phyloP scores from a whole-genome alignment of 2,797 vertebrate species.

The Gymnothorax javanicus region DNA sequence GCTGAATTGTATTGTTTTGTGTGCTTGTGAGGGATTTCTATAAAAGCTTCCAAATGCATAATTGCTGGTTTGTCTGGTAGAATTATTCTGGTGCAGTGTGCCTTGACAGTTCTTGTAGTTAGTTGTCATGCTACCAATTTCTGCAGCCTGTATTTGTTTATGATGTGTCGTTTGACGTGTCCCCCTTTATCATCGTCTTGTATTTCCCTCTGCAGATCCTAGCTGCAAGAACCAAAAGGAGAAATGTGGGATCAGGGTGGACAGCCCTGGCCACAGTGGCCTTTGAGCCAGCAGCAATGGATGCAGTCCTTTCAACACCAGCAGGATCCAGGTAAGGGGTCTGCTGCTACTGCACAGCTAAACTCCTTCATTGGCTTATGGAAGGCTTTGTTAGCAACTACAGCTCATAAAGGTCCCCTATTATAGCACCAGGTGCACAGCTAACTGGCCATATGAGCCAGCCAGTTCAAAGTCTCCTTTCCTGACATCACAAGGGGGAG shows the following conservation, averaged over 20 bases:
- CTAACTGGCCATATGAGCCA: too few species aligned
- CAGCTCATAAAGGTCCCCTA: neutral
- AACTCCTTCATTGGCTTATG: neutral
- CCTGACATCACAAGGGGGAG: too few species aligned
- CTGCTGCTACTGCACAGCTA: neutral
- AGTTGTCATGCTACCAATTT: neutral
- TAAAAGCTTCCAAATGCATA: neutral
- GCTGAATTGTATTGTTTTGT: neutral
- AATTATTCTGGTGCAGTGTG: neutral
- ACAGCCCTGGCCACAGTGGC: slow-evolving; percentile 99
- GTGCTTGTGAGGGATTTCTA: neutral
- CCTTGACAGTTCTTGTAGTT: neutral
- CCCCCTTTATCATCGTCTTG: neutral
- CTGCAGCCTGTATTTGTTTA: neutral
- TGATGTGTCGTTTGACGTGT: neutral
- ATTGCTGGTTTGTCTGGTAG: neutral
- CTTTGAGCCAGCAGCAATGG: slow-evolving; percentile 98
- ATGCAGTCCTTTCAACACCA: slow-evolving; percentile 99
- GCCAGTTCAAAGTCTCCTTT: too few species aligned
- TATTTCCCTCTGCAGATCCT: slow-evolving; percentile 28
- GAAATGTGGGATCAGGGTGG: slow-evolving; percentile 99
- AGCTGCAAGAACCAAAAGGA: slow-evolving; percentile 46
- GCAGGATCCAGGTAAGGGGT: slow-evolving; percentile 91
- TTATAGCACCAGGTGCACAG: too few species aligned
- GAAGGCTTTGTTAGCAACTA: neutral